These are phyloP conservation scores for Esox lucius DNA, from an alignment of 2,797 vertebrate genomes.

Conservation along the genomic window DNA sequence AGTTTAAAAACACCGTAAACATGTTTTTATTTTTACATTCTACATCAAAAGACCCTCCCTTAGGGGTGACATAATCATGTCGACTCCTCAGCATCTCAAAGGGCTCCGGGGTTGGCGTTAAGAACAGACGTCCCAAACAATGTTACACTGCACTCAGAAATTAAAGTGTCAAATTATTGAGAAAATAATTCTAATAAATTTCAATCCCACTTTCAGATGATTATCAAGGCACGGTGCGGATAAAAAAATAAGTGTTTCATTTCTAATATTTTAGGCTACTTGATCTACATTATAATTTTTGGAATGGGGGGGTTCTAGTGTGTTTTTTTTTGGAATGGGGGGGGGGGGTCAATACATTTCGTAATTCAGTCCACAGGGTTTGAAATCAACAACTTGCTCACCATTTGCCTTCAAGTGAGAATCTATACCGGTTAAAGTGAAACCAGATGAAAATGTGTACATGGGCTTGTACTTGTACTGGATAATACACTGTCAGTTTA, in stretches of 20 bases:
- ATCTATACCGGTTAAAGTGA: neutral
- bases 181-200: neutral
- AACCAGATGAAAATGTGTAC: neutral
- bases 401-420: neutral
- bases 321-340: constrained; percentile 1
- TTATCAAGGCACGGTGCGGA: constrained; percentile 38
- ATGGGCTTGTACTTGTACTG: neutral
- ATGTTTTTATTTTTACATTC: neutral
- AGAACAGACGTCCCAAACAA: neutral
- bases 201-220: constrained; percentile 21
- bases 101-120: neutral
- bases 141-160: neutral
- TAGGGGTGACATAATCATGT: neutral
- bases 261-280: neutral
- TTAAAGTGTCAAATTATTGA: constrained; percentile 14
- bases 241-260: neutral
- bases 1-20: neutral
- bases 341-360: neutral
- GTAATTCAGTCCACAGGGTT: neutral
- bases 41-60: neutral
- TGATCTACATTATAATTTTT: neutral
- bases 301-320: constrained; percentile 1
- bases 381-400: neutral
- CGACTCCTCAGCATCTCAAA: neutral
- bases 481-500: neutral